These are phyloP conservation scores for Cydia splendana DNA, from an alignment of 1,140 invertebrate species.

Conservation along the genomic window DNA sequence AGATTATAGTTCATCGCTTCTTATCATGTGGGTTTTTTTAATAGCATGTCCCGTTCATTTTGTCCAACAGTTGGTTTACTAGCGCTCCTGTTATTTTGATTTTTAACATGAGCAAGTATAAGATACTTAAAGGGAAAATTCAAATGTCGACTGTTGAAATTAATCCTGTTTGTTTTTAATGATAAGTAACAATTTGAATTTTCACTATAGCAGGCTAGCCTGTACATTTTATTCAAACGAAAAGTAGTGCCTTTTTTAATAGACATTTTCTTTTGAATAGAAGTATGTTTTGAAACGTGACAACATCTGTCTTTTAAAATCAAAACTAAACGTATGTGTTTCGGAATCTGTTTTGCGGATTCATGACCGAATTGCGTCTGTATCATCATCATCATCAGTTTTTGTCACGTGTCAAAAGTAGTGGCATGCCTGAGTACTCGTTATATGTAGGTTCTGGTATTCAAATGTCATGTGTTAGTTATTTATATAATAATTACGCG, in stretches of 20 bases:
- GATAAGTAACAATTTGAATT: background rate
- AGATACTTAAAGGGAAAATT: background rate
- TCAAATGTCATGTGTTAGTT: constrained; percentile 26
- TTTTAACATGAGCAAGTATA: constrained; percentile 27
- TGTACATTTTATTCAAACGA: background rate
- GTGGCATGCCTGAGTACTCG: constrained; percentile 1
- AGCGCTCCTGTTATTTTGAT: constrained; percentile 51
- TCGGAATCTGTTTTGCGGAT: no score
- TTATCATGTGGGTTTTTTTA: constrained; percentile 79
- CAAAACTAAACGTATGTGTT: no score
- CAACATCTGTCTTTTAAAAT: background rate
- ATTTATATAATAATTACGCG: constrained; percentile 36
- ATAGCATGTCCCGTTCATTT: constrained; percentile 66
- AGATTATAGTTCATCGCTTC: constrained; percentile 52
- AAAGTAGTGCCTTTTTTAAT: background rate
- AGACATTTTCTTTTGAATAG: background rate
- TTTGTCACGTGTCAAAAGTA: background rate
- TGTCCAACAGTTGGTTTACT: constrained; percentile 37
- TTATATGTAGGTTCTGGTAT: constrained; percentile 32
- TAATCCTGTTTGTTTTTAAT: background rate
- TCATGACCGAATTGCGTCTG: no score
- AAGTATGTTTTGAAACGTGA: constrained; percentile 2
- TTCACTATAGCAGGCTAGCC: constrained; percentile 3
- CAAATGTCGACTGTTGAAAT: background rate
- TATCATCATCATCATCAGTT: background rate